These are phyloP conservation scores for Bombus difficillimus DNA, from an alignment of 1,140 invertebrate genomes.

Conservation along the genomic window DNA sequence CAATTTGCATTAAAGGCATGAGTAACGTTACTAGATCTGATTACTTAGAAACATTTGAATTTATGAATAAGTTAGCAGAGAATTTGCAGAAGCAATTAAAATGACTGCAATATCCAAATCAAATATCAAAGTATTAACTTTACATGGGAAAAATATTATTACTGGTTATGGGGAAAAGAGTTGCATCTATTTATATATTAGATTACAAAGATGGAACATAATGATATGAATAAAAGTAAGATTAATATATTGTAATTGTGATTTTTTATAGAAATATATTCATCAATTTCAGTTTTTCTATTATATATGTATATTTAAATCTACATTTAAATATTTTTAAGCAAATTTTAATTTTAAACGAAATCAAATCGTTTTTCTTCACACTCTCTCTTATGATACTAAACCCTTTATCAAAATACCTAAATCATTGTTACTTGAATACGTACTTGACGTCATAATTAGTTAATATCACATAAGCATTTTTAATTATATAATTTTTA, in stretches of 20 bases:
- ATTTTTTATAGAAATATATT: conserved; percentile 1
- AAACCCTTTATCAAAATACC: neutral
- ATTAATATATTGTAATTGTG: conserved; percentile 26
- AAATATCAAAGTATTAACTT: conserved; percentile 56
- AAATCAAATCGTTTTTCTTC: neutral
- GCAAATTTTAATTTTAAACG: neutral
- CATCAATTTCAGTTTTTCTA: neutral
- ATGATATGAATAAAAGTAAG: neutral
- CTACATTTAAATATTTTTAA: neutral
- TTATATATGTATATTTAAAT: neutral
- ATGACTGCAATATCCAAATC: conserved; percentile 33
- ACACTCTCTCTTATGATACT: neutral
- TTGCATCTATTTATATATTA: conserved; percentile 20
- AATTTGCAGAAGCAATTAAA: conserved; percentile 88
- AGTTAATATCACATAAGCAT: neutral
- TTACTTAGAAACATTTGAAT: conserved; percentile 99
- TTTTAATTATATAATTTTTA: neutral
- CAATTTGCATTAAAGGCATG: conserved; percentile 98
- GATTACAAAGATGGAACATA: neutral
- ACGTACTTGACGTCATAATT: neutral
- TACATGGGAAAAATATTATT: neutral
- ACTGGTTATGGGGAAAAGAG: conserved; percentile 40
- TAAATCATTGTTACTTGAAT: neutral
- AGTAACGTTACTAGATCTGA: conserved; percentile 91
- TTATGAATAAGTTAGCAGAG: conserved; percentile 97